Percentiles rank a stretch among this genome's conserved stretches.
Conservation (phyloP, 2,888 invertebrate species). For the Cryptophagus acutangulus region DNA sequence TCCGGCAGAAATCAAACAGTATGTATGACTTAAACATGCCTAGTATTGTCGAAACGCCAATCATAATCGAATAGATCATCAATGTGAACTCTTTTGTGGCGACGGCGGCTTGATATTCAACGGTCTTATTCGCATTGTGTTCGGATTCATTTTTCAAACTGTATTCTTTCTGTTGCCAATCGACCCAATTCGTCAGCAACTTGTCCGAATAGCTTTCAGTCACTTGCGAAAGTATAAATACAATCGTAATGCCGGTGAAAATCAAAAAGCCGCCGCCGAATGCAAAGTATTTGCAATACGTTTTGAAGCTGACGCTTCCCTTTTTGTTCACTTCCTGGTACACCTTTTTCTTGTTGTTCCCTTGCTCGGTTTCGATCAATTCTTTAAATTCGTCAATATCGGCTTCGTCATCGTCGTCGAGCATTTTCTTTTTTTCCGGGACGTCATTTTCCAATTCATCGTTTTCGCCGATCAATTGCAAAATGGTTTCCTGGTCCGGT, state of each 20-base stretch:
- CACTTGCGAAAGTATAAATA: constrained; percentile 27
- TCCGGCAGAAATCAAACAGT: constrained; percentile 72
- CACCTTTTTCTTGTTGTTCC: constrained; percentile 25
- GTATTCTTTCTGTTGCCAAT: too few relatives aligned
- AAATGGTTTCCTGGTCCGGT: constrained; percentile 59
- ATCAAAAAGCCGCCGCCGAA: constrained; percentile 31
- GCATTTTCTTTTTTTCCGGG: constrained; percentile 41
- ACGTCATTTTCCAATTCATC: constrained; percentile 35
- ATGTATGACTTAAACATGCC: constrained; percentile 37
- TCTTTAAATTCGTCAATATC: constrained; percentile 19
- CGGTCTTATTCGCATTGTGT: too few relatives aligned
- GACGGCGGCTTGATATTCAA: background rate
- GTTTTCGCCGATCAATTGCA: constrained; percentile 63
- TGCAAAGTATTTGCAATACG: constrained; percentile 34
- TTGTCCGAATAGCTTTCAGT: constrained; percentile 30
- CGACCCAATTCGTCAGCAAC: constrained; percentile 33
- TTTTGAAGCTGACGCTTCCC: constrained; percentile 30
- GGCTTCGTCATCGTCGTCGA: constrained; percentile 31
- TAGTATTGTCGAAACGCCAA: constrained; percentile 17
- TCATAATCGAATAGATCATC: constrained; percentile 24
- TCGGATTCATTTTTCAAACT: too few relatives aligned
- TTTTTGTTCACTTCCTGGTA: constrained; percentile 33
- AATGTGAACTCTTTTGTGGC: background rate
- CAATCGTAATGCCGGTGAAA: constrained; percentile 19
- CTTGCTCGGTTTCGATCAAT: constrained; percentile 26